Conservation (phyloP, 2,888 invertebrate species). For the Caenorhabditis afra region DNA sequence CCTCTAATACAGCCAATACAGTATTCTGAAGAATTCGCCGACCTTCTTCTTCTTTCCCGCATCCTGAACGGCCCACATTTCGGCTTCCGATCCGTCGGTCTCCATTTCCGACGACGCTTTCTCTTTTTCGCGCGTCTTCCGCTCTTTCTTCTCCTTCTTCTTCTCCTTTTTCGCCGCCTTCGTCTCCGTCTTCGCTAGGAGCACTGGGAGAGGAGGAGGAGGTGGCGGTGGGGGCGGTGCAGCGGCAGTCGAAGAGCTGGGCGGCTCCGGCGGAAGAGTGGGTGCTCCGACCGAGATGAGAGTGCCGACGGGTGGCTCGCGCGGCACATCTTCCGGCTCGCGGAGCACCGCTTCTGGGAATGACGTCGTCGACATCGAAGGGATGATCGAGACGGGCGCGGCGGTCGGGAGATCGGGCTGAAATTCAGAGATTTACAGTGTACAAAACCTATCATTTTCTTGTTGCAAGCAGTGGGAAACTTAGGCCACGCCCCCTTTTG, state of each 20-base stretch:
- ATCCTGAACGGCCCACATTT: constrained; percentile 59
- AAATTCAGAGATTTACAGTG: constrained; percentile 1
- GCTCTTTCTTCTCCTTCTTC: constrained; percentile 56
- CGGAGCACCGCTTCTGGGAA: constrained; percentile 33
- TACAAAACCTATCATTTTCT: too few species aligned
- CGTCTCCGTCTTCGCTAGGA: constrained; percentile 6
- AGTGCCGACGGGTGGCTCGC: constrained; percentile 46
- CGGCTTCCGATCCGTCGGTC: constrained; percentile 71
- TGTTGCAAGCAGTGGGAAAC: too few species aligned
- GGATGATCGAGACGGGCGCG: constrained; percentile 58
- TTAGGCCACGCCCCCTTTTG: too few species aligned
- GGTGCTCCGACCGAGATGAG: constrained; percentile 49
- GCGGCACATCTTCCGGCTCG: constrained; percentile 14
- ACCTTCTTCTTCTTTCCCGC: too few species aligned
- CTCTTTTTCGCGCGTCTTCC: constrained; percentile 32
- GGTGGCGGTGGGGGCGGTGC: too few species aligned
- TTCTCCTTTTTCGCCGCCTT: constrained; percentile 46
- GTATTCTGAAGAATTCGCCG: too few species aligned
- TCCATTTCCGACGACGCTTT: constrained; percentile 59
- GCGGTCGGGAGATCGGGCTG: constrained; percentile 55
- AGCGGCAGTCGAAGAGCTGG: too few species aligned
- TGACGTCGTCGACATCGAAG: constrained; percentile 56
- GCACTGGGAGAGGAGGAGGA: background rate
- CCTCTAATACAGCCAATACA: too few species aligned
- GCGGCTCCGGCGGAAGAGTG: constrained; percentile 32